Percentiles rank a stretch among this genome's conserved stretches.
Conservation (phyloP, 23 tunicate genomes). For the Ciona savignyi region DNA sequence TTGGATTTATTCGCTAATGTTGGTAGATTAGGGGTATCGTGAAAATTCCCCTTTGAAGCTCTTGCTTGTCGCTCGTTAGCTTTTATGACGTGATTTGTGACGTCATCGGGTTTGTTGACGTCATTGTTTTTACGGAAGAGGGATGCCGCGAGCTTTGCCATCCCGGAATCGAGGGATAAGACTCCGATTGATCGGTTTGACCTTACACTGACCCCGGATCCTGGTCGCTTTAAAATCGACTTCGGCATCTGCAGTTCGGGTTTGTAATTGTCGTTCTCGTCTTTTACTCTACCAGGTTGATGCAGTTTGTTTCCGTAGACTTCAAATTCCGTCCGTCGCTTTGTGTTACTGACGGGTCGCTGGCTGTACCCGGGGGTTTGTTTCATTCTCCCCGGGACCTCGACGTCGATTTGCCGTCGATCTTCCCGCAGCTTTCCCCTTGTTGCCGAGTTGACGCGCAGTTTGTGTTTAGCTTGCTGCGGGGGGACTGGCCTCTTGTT, state of each 20-base stretch:
- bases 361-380: neutral
- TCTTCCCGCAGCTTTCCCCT: neutral
- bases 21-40: neutral
- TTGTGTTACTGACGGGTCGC: constrained; percentile 1
- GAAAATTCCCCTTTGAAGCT: neutral
- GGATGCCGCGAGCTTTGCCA: constrained; percentile 42
- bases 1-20: neutral
- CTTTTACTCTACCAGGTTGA: neutral
- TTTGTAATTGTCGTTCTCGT: neutral
- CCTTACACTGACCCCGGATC: constrained; percentile 44
- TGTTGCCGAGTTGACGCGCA: neutral
- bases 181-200: constrained; percentile 36
- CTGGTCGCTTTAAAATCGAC: constrained; percentile 45
- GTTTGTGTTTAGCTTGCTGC: neutral
- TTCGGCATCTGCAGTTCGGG: constrained; percentile 1
- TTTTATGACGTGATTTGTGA: too few relatives aligned
- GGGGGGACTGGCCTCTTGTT: neutral
- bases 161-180: constrained; percentile 59
- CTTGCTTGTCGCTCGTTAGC: too few relatives aligned
- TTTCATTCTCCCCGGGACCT: neutral
- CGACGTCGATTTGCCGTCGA: neutral
- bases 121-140: constrained; percentile 6
- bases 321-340: neutral
- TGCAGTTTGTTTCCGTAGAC: neutral
- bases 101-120: neutral